A percentile compares a stretch with the other conserved stretches of the same genome.
Conservation (phyloP, 2,113 vertebrate species). For the Saimiri boliviensis region DNA sequence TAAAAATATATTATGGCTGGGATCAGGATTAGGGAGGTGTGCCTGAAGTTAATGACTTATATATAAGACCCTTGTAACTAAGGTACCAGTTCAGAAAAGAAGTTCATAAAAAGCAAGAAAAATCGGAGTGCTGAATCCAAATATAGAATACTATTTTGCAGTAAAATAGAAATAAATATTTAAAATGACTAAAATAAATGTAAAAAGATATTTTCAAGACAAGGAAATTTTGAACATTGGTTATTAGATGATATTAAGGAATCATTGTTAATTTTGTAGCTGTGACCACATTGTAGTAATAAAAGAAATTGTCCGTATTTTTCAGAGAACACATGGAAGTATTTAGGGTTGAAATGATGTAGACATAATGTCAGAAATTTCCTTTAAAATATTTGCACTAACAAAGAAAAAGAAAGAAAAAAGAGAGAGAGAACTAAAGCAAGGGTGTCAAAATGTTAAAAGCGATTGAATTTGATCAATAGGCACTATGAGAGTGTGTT, state of each 20-base stretch:
- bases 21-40: neutral
- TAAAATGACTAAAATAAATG: neutral
- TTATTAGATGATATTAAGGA: neutral
- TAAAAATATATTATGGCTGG: neutral
- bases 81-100: neutral
- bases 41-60: slow-evolving; percentile 27
- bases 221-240: neutral
- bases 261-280: neutral
- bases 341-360: neutral
- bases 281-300: neutral
- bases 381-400: slow-evolving; percentile 19
- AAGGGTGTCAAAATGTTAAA: neutral
- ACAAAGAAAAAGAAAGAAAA: neutral
- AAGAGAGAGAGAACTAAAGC: neutral
- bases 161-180: neutral
- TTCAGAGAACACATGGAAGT: neutral
- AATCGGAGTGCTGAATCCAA: neutral
- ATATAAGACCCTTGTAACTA: neutral
- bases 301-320: neutral
- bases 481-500: neutral
- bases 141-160: neutral
- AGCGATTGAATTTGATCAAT: neutral
- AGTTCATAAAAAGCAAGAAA: slow-evolving; percentile 28
- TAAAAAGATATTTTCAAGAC: neutral
- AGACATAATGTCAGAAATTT: neutral